phyloP scores from a whole-genome alignment of 1,140 invertebrate genomes.

The Ceratina japonica region DNA sequence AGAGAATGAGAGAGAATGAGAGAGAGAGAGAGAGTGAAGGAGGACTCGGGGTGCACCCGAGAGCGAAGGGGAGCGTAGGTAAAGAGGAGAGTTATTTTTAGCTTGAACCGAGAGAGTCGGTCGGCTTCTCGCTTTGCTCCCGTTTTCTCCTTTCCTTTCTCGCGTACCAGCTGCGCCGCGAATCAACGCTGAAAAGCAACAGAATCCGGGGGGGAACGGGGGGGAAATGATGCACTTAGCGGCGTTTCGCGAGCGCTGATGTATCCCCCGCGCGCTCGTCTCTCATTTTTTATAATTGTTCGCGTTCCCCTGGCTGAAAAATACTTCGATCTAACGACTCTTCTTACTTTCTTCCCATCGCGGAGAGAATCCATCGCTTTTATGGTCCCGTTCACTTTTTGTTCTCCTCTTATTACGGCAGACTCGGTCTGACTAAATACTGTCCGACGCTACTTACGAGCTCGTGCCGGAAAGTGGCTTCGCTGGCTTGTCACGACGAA shows the following conservation, averaged over 20 bases:
- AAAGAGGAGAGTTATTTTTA: slow-evolving; percentile 57
- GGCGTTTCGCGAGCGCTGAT: slow-evolving; percentile 5
- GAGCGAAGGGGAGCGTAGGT: slow-evolving; percentile 30
- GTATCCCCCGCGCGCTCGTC: not conserved
- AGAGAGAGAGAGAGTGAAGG: slow-evolving; percentile 21
- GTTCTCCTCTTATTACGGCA: not conserved
- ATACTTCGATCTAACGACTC: not conserved
- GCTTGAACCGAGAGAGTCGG: slow-evolving; percentile 43
- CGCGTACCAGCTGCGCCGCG: slow-evolving; percentile 47
- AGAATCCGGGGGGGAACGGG: slow-evolving; percentile 26
- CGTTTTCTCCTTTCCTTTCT: slow-evolving; percentile 49
- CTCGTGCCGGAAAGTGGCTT: not conserved
- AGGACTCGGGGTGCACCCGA: slow-evolving; percentile 25
- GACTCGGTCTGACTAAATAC: not conserved
- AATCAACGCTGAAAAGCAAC: slow-evolving; percentile 56
- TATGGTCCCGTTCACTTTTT: not conserved
- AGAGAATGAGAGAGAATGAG: slow-evolving; percentile 9
- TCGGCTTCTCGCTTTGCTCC: slow-evolving; percentile 56
- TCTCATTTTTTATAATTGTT: slow-evolving; percentile 3
- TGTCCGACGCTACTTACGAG: not conserved
- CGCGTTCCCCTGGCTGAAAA: not conserved
- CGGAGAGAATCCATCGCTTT: not conserved
- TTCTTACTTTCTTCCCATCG: no score
- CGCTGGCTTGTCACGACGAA: not conserved
- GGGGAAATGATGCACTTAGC: slow-evolving; percentile 36